Base-by-base conservation (phyloP, 2,113 vertebrate species). In the Alosa alosa region DNA sequence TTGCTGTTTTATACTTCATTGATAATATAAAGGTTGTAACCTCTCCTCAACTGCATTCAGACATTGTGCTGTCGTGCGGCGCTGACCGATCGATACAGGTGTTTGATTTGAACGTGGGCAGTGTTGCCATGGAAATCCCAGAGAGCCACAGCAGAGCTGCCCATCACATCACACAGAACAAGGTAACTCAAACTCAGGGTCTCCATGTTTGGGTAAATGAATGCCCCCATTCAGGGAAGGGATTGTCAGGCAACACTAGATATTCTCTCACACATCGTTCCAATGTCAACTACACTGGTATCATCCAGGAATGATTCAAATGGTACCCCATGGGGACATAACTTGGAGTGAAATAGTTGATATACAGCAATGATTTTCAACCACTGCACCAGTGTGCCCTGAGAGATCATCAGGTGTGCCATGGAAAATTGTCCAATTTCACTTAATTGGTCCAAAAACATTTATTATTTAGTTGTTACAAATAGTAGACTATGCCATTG, bases 131-230 rank as follows among this genome's bases (percentile, higher is more conserved):
- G 1, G 47, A 93, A 84, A 90, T 97, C 81, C 90, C 90, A 0
- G 96, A 97, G 87, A 94, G 89, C 92, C 97, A 97, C 88, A 90
- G 92, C 17, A 93, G 94, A 95, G 91, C 96, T 3, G 72, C 95
- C 86, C 95, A 98, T 90, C 96, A 96, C 81, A 96, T 99, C 84
- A 94, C 95, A 84, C 97, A 97, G 88, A 98, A 98, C 89, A 96
- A 96, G 91, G 97, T 98, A 89, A 91, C 68, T 7, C 31, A 4
- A 36, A 4, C 4, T 17, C 52, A 55, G 15, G 15, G 52, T 20
- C 52, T 55, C 17, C 52, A 55, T 18, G 15, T 55, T 55, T 25
- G 5, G 64, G 6, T 68, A 6, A 68, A 68, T 25, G 3, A 68
- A 60, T 7, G 60, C 60, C 64, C 3, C 20, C 6, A 22, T 22